A percentile compares a stretch with the other conserved stretches of the same genome.
These are phyloP conservation scores for Peromyscus nudipes DNA, from an alignment of 2,797 vertebrate species.

Conservation along the genomic window DNA sequence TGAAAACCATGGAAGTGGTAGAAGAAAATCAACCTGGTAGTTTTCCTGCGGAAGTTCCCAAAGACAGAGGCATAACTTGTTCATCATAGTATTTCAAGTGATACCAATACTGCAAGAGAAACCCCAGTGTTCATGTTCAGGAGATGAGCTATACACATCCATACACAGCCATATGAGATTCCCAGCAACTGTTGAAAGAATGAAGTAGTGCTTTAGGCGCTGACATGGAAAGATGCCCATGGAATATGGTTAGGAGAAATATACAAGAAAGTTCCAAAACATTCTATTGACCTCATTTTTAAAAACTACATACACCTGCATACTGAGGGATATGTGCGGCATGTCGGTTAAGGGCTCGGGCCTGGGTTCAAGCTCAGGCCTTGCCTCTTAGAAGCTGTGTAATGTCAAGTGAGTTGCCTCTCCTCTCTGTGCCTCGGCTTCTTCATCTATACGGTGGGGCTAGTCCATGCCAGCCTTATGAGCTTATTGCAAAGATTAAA, in stretches of 20 bases:
- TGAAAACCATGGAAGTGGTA: background rate
- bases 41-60: background rate
- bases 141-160: background rate
- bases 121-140: background rate
- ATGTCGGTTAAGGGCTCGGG: background rate
- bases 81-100: background rate
- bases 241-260: background rate
- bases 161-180: background rate
- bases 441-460: background rate
- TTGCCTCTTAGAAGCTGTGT: background rate
- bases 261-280: background rate
- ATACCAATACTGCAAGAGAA: background rate
- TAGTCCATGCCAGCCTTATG: background rate
- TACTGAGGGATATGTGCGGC: accelerated
- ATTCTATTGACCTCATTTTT: background rate
- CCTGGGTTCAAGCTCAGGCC: background rate
- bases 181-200: background rate
- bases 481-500: slow-evolving; percentile 12
- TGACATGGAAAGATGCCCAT: background rate
- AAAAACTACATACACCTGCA: background rate
- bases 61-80: background rate
- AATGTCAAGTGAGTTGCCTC: background rate
- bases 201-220: background rate
- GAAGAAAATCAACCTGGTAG: slow-evolving; percentile 4
- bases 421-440: background rate